These are phyloP conservation scores for Acrocephalus arundinaceus DNA, from an alignment of 2,113 vertebrate genomes.

Conservation along the genomic window DNA sequence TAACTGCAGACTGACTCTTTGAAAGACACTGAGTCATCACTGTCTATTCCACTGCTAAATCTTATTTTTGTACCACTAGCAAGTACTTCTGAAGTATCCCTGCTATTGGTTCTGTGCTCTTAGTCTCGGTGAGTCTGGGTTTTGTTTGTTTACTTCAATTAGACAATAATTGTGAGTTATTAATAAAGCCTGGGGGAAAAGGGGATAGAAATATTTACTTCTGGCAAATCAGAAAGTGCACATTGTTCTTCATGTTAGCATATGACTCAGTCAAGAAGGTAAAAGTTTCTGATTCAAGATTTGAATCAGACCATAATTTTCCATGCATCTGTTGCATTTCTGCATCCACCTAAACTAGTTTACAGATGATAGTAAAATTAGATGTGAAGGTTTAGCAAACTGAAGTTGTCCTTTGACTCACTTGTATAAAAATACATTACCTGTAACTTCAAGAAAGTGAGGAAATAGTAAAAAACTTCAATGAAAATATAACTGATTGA, in stretches of 20 bases:
- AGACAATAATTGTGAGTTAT: background rate
- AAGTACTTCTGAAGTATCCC: background rate
- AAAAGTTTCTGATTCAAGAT: background rate
- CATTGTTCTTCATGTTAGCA: background rate
- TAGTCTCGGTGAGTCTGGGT: background rate
- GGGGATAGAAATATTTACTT: background rate
- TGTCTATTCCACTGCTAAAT: background rate
- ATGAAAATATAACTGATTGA: background rate
- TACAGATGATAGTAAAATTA: background rate
- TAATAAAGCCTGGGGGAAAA: background rate
- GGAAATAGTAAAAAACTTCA: background rate
- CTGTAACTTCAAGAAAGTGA: background rate
- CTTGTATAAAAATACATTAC: background rate
- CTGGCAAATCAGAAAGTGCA: background rate
- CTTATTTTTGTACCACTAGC: background rate
- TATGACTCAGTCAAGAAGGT: background rate
- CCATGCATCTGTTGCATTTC: background rate
- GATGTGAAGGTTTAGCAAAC: background rate
- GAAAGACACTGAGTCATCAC: constrained; percentile 25
- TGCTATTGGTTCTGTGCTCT: background rate
- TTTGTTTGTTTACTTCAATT: constrained; percentile 21
- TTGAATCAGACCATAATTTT: background rate
- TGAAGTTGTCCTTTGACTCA: background rate
- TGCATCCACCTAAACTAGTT: background rate
- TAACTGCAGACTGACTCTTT: constrained; percentile 12